A percentile compares a stretch with the other conserved stretches of the same genome.
Conservation (phyloP, 92 coral and sea anemone genomes). For the Palythoa grandiflora region DNA sequence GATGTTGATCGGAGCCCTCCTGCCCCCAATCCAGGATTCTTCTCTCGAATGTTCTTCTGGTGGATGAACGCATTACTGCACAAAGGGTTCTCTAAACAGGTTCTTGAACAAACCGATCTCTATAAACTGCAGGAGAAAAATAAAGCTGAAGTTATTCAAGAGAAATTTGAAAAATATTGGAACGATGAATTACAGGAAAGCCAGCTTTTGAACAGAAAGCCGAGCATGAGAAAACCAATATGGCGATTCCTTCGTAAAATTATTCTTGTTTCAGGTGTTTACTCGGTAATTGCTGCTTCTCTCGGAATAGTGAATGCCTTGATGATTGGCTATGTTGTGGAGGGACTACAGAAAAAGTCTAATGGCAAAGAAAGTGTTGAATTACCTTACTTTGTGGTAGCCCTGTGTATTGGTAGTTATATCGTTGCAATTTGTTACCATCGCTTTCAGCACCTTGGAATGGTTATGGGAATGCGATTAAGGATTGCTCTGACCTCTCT, state of each 20-base stretch:
- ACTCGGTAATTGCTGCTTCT: not conserved
- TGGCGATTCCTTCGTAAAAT: conserved; percentile 8
- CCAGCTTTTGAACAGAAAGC: not conserved
- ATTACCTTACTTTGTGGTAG: conserved; percentile 3
- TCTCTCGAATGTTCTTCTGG: conserved; percentile 19
- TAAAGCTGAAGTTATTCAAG: conserved; percentile 8
- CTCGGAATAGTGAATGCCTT: conserved; percentile 23
- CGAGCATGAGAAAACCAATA: conserved; percentile 1
- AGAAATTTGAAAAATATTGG: conserved; percentile 17
- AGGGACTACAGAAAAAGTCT: conserved; percentile 3
- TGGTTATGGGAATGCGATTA: conserved; percentile 27
- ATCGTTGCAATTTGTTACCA: not conserved
- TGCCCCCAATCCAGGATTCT: conserved; percentile 21
- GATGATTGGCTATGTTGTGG: conserved; percentile 17
- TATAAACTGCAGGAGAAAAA: conserved; percentile 11
- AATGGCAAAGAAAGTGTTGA: not conserved
- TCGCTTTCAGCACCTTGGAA: not conserved
- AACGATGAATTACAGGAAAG: conserved; percentile 12
- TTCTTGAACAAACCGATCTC: not conserved
- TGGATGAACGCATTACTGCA: conserved; percentile 19
- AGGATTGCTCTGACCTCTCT: not conserved
- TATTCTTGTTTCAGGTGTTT: not conserved
- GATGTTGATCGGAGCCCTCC: not conserved
- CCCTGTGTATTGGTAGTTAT: conserved; percentile 8
- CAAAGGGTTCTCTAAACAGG: conserved; percentile 19